Evolutionary conservation across 2,113 vertebrate species (phyloP), one percentile per base, ranked within the genome.

Genomic region (Pluvialis apricaria): DNA sequence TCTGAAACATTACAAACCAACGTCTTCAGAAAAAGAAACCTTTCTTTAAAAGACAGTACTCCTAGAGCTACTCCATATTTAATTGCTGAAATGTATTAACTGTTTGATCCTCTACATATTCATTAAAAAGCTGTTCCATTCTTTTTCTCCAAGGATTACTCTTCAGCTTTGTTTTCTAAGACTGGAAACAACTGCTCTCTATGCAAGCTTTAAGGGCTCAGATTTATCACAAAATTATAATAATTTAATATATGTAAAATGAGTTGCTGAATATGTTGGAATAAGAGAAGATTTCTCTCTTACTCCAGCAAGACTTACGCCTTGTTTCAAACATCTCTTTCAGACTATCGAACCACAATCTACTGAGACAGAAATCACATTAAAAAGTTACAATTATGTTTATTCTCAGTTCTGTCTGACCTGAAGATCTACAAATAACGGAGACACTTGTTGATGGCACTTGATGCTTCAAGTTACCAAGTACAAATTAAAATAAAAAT

Each of bases 1-100:
- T 88, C 80, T 86, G 80, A 95, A 95, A 77, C 49, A 77, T 77
- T 69, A 76, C 62, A 95, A 92, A 90, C 32, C 62, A 82, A 36
- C 0, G 0, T 22, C 82, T 93, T 92, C 4, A 54, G 62, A 81
- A 61, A 78, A 76, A 82, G 13, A 68, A 81, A 54, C 16, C 12
- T 64, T 92, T 49, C 38, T 76, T 90, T 38, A 91, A 24, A 86
- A 28, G 40, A 61, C 36, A 36, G 52, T 32, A 62, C 36, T 77
- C 22, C 3, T 24, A 47, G 66, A 90, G 57, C 51, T 71, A 82
- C 31, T 86, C 28, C 20, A 31, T 24, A 65, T 90, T 81, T 90
- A 65, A 77, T 54, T 76, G 28, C 55, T 82, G 61, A 75, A 90
- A 82, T 47, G 32, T 6, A 84, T 86, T 55, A 61, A 75, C 45